Evolutionary conservation across 1,140 invertebrate species (phyloP), one percentile per base, ranked within the genome.

Genomic region (Cotesia glomerata): DNA sequence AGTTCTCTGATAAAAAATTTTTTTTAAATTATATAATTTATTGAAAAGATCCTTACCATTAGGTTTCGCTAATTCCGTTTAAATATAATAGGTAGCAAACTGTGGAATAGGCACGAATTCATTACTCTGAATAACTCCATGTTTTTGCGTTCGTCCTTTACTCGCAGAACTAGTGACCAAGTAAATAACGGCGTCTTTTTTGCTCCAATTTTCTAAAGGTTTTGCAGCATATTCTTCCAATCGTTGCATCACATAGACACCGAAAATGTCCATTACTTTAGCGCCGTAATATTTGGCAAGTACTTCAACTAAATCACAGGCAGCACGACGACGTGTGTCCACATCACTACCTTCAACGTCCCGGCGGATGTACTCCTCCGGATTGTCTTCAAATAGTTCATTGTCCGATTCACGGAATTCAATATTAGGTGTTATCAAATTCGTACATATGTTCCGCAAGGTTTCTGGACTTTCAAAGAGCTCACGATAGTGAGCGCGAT

Each of bases 271-370:
- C 85, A 97, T 97, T 75, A 99, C 98, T 81, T 95, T 93, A 14
- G 90, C 91, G 87, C 98, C 97, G 88, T 98, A 98, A 80, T 94
- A 93, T 77, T 92, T 90, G 0, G 94, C 94, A 0, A 99, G 87
- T 0, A 96, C 94, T 82, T 95, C 94, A 1, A 99, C 97, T 69
- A 99, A 89, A 89, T 99, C 98, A 88, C 97, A 98, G 62, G 98
- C 97, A 32, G 98, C 95, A 78, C 97, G 89, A 61, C 98, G 90
- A 71, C 98, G 88, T 0, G 98, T 99, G 82, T 99, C 97, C 39
- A 98, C 93, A 87, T 99, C 98, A n/a, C 97, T 98, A 4, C 98
- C 98, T 89, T 99, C 98, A 74, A 99, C 97, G 88, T 99, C 98
- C 61, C 96, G 89, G 51, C 97, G 88, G 72, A 99, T 98, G 81